These are phyloP conservation scores for Ptychochromis oligacanthus DNA, from an alignment of 2,113 vertebrate species.

Conservation along the genomic window DNA sequence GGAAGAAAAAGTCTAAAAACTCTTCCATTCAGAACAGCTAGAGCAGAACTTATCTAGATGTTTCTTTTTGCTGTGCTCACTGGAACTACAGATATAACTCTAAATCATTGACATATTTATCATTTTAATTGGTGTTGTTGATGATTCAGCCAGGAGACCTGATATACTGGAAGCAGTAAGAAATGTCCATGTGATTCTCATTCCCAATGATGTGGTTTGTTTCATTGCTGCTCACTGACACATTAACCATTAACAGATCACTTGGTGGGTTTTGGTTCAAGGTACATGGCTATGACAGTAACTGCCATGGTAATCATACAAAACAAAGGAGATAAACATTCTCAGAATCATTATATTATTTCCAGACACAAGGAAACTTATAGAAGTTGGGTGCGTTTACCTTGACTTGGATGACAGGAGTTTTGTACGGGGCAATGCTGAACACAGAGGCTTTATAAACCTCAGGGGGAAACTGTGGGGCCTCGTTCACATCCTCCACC, in stretches of 20 bases:
- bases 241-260: not conserved
- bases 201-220: not conserved
- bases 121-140: not conserved
- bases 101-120: not conserved
- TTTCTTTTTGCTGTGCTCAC: no score
- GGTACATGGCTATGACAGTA: not conserved
- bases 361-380: not conserved
- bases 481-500: conserved; percentile 78
- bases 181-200: not conserved
- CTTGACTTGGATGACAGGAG: conserved; percentile 73
- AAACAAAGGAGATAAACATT: not conserved
- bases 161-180: not conserved
- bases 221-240: not conserved
- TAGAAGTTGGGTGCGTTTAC: conserved; percentile 55
- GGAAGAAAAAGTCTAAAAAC: no score
- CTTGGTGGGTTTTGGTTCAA: not conserved
- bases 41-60: no score
- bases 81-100: no score
- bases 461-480: conserved; percentile 64
- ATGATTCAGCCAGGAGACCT: not conserved
- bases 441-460: conserved; percentile 72
- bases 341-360: not conserved
- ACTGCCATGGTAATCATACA: not conserved
- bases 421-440: conserved; percentile 75
- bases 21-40: no score